Percentiles rank a stretch among this genome's conserved stretches.
These are phyloP conservation scores for Sylvia atricapilla DNA, from an alignment of 2,113 vertebrate genomes.

Conservation along the genomic window DNA sequence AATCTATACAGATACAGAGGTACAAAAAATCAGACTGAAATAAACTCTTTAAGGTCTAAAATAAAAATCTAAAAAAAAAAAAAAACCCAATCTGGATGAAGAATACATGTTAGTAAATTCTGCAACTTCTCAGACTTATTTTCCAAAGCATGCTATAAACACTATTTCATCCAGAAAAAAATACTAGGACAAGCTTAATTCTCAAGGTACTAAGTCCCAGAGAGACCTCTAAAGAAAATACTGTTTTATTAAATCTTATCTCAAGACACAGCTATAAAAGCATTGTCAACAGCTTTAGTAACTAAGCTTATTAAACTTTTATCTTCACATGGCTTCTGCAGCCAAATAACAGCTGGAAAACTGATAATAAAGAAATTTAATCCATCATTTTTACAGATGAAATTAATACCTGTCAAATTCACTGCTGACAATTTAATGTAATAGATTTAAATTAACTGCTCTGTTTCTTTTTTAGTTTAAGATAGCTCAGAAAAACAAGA, in stretches of 20 bases:
- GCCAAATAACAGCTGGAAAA: constrained; percentile 71
- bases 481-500: constrained; percentile 31
- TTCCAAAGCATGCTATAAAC: not conserved
- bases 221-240: constrained; percentile 66
- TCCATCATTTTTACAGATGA: constrained; percentile 80
- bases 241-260: constrained; percentile 78
- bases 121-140: not conserved
- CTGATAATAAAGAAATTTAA: constrained; percentile 80
- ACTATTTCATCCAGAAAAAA: not conserved
- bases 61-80: not conserved
- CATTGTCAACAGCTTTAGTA: constrained; percentile 64
- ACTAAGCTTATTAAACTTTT: constrained; percentile 81
- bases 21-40: not conserved
- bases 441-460: constrained; percentile 59
- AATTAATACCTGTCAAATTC: constrained; percentile 83
- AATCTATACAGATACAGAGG: not conserved
- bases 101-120: not conserved
- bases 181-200: not conserved
- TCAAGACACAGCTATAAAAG: constrained; percentile 69
- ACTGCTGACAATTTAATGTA: constrained; percentile 79
- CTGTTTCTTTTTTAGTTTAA: constrained; percentile 25
- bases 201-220: constrained; percentile 6
- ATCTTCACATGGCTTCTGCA: constrained; percentile 63
- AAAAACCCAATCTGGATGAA: not conserved
- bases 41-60: not conserved